These are phyloP conservation scores for Anguilla anguilla DNA, from an alignment of 2,797 vertebrate species.

Conservation along the genomic window DNA sequence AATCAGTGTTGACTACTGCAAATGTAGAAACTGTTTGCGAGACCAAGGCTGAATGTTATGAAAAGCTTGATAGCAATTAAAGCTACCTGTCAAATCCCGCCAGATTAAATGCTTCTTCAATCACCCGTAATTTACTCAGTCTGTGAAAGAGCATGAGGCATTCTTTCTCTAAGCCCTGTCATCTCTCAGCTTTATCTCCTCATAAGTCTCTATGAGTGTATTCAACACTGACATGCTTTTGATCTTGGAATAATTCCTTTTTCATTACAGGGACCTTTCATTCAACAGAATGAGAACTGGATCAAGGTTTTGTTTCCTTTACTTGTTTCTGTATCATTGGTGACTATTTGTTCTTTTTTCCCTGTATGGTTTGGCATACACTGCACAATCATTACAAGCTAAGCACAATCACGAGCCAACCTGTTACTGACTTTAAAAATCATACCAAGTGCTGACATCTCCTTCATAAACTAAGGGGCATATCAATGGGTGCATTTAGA, in stretches of 20 bases:
- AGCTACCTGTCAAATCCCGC: background rate
- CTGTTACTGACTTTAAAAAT: background rate
- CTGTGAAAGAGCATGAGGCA: background rate
- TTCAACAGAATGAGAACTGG: background rate
- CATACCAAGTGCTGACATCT: background rate
- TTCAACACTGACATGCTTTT: background rate
- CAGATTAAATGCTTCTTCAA: background rate
- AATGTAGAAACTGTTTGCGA: background rate
- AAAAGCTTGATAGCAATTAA: constrained; percentile 2
- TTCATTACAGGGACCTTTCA: background rate
- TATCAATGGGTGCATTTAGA: background rate
- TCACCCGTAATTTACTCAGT: background rate
- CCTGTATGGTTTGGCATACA: background rate
- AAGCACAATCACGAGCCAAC: background rate
- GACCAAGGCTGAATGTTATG: background rate
- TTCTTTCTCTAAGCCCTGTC: background rate
- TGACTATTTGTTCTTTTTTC: background rate
- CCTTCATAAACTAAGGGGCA: background rate
- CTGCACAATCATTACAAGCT: background rate
- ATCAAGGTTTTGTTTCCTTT: background rate
- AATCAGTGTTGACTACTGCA: background rate
- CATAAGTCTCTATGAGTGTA: background rate
- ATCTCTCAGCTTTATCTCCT: background rate
- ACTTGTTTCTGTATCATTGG: background rate
- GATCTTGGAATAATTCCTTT: background rate